A percentile compares a stretch with the other conserved stretches of the same genome.
phyloP scores from a whole-genome alignment of 2,113 vertebrate species.

The Ochotona princeps region DNA sequence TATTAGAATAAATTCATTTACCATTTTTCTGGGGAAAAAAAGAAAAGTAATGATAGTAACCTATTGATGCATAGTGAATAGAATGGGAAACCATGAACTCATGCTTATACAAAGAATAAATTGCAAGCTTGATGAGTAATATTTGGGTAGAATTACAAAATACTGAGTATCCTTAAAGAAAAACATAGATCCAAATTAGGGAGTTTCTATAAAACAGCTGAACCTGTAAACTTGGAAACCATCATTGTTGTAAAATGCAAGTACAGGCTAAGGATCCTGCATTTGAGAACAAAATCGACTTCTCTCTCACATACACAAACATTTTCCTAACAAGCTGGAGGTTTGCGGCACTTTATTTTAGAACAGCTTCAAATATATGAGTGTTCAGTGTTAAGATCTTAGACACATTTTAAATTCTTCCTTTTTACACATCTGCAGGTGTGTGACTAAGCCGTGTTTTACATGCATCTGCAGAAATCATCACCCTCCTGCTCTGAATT shows the following conservation, averaged over 20 bases:
- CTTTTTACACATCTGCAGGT: neutral
- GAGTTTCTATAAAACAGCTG: neutral
- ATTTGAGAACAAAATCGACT: neutral
- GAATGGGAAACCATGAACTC: neutral
- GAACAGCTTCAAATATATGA: neutral
- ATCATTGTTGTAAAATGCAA: neutral
- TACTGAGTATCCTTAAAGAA: neutral
- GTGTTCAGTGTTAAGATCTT: neutral
- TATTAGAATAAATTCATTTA: no score
- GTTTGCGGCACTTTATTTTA: neutral
- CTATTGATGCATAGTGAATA: neutral
- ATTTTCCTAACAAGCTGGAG: neutral
- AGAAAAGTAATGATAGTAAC: no score
- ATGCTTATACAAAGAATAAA: neutral
- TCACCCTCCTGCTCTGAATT: constrained; percentile 63
- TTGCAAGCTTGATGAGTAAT: neutral
- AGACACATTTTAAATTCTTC: neutral
- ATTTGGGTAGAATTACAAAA: neutral
- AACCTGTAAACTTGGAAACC: neutral
- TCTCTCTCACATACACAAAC: neutral
- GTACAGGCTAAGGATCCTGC: neutral
- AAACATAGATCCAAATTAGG: neutral
- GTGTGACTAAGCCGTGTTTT: neutral
- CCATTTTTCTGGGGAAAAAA: no score
- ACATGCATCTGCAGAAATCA: constrained; percentile 42